A percentile compares a stretch with the other conserved stretches of the same genome.
Evolutionary conservation across 2,888 invertebrate species (phyloP).

Genomic region (Ischnura elegans): DNA sequence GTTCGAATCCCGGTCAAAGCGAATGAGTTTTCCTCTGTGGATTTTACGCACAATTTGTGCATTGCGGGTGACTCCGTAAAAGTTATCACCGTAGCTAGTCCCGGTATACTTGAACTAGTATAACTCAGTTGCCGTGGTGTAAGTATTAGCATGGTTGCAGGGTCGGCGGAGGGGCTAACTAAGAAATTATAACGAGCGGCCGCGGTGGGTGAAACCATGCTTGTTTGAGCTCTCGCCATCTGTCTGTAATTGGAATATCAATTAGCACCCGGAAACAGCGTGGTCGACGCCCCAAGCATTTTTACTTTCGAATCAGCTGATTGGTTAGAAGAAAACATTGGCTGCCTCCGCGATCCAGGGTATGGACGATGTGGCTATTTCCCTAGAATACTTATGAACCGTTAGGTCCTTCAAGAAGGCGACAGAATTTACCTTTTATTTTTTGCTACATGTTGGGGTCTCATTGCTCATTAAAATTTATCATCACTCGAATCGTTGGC

Average conservation of each 20-base stretch:
- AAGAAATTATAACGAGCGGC: not conserved
- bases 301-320: not conserved
- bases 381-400: no score
- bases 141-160: not conserved
- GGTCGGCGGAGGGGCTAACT: not conserved
- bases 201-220: not conserved
- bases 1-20: no score
- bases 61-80: no score
- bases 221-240: not conserved
- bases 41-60: no score
- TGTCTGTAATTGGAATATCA: conserved; percentile 10
- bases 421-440: no score
- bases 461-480: no score
- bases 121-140: not conserved
- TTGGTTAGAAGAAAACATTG: not conserved
- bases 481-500: no score
- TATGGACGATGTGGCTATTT: not conserved
- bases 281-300: not conserved
- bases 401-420: not conserved
- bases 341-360: not conserved
- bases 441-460: no score
- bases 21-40: no score
- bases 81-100: no score
- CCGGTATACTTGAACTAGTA: no score
- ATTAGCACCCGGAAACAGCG: not conserved